Conservation (phyloP, 2,797 vertebrate species). For the Heliangelus exortis region DNA sequence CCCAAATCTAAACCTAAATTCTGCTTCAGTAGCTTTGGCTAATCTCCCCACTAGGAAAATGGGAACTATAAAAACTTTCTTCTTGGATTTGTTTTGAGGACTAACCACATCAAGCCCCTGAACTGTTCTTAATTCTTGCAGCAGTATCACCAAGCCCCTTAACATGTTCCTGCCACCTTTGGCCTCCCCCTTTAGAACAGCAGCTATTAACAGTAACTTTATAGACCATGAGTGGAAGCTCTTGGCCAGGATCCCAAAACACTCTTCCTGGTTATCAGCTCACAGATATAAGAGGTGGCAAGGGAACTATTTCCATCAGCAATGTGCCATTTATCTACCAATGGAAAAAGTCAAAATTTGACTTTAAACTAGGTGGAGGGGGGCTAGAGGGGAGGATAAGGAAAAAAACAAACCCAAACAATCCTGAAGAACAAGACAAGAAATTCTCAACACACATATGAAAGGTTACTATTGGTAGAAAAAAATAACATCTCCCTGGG, state of each 20-base stretch:
- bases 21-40: neutral
- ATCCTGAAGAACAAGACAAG: neutral
- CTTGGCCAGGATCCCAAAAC: neutral
- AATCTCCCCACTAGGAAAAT: neutral
- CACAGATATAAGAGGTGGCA: neutral
- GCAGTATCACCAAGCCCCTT: neutral
- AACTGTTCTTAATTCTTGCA: conserved; percentile 22
- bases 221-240: neutral
- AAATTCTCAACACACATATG: neutral
- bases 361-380: fast-evolving
- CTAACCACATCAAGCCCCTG: neutral
- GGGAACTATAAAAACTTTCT: neutral
- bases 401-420: neutral
- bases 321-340: neutral
- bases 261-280: neutral
- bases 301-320: neutral
- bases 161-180: neutral
- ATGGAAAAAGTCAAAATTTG: neutral
- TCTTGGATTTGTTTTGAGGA: neutral
- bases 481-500: neutral
- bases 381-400: too few relatives aligned
- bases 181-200: neutral
- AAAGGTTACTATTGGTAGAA: neutral
- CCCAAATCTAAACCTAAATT: neutral
- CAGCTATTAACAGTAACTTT: neutral